Percentiles rank a stretch among this genome's conserved stretches.
phyloP scores from a whole-genome alignment of 2,113 vertebrate species.

The Eudyptes chrysolophus region DNA sequence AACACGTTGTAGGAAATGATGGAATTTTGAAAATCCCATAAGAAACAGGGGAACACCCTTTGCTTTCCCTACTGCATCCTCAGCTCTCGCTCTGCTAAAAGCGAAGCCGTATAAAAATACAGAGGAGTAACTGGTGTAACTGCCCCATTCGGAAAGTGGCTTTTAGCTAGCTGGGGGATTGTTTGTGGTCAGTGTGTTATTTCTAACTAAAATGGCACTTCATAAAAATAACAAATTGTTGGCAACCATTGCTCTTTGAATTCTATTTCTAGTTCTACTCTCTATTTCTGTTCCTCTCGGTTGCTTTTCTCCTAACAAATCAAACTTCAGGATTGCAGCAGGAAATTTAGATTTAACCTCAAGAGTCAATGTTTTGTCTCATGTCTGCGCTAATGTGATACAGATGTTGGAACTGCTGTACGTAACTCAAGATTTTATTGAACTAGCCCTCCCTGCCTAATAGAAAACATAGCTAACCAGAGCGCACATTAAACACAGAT shows the following conservation, averaged over 20 bases:
- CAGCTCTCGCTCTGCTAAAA: neutral
- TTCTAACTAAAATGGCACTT: conserved; percentile 57
- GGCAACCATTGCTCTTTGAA: conserved; percentile 59
- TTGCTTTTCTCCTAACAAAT: conserved; percentile 73
- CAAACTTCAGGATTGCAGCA: conserved; percentile 73
- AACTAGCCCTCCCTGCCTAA: conserved; percentile 71
- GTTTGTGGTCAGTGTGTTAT: conserved; percentile 58
- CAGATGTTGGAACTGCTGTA: conserved; percentile 79
- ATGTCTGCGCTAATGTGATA: conserved; percentile 77
- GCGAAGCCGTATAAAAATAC: neutral
- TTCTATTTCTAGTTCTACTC: conserved; percentile 55
- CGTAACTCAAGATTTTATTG: conserved; percentile 71
- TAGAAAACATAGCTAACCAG: conserved; percentile 69
- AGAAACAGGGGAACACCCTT: conserved; percentile 39
- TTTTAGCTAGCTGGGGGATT: conserved; percentile 17
- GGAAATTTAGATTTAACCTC: conserved; percentile 83
- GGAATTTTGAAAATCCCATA: conserved; percentile 50
- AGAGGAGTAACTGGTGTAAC: neutral
- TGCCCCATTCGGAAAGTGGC: neutral
- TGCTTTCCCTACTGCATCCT: conserved; percentile 13
- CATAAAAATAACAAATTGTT: conserved; percentile 68
- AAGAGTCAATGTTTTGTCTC: conserved; percentile 81
- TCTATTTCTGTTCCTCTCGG: conserved; percentile 65
- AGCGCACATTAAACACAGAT: conserved; percentile 60
- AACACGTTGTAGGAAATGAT: conserved; percentile 50